phyloP scores from a whole-genome alignment of 2,888 invertebrate genomes.

The Eutolmus rufibarbis region DNA sequence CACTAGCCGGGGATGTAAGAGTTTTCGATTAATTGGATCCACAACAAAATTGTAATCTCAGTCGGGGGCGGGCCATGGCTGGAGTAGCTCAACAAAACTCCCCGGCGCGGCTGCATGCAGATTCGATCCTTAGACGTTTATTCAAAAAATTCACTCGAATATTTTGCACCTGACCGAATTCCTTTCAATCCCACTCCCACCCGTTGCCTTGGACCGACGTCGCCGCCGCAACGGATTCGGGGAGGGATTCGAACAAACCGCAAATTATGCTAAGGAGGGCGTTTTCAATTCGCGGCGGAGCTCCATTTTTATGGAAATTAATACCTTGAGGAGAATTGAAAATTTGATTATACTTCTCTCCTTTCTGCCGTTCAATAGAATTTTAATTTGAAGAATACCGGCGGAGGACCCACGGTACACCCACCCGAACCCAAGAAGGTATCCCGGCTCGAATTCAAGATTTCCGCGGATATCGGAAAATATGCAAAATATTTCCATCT shows the following conservation, averaged over 20 bases:
- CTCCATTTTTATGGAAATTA: slow-evolving; percentile 36
- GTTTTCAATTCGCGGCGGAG: not conserved
- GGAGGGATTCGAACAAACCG: slow-evolving; percentile 16
- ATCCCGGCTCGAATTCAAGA: not conserved
- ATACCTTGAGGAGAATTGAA: slow-evolving; percentile 24
- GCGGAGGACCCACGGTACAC: not conserved
- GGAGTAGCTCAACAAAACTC: not conserved
- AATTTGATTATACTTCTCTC: slow-evolving; percentile 26
- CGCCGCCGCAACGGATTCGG: not conserved
- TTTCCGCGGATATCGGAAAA: slow-evolving; percentile 5
- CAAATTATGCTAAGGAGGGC: slow-evolving; percentile 18
- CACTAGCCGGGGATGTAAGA: not conserved
- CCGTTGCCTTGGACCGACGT: not conserved
- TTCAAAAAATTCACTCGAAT: slow-evolving; percentile 17
- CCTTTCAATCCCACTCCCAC: not conserved
- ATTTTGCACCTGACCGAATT: slow-evolving; percentile 32
- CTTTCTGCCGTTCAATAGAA: slow-evolving; percentile 18
- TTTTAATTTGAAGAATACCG: slow-evolving; percentile 22
- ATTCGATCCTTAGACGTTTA: slow-evolving; percentile 24
- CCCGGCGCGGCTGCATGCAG: not conserved
- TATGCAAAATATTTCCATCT: slow-evolving; percentile 27
- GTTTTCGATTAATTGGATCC: slow-evolving; percentile 31
- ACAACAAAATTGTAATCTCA: slow-evolving; percentile 21
- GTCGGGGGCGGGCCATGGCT: not conserved
- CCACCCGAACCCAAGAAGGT: not conserved